Conservation (phyloP, 2,797 vertebrate species). For the Clarias fuscus region DNA sequence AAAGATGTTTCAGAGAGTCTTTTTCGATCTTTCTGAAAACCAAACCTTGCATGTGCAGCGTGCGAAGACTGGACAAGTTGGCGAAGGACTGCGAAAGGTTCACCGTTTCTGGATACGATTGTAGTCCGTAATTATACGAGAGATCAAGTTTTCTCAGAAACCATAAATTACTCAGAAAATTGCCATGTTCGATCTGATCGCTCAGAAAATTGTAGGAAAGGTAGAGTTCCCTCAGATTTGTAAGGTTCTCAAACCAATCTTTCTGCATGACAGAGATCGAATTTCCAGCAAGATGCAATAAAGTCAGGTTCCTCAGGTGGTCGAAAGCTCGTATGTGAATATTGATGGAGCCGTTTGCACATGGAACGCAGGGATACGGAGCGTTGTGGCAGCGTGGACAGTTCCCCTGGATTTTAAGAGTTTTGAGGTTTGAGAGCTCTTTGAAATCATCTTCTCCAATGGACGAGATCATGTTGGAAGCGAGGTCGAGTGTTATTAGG, state of each 20-base stretch:
- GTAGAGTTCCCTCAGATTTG: conserved; percentile 74
- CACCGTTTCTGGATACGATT: conserved; percentile 71
- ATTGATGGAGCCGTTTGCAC: conserved; percentile 71
- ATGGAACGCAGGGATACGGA: conserved; percentile 84
- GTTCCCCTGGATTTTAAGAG: conserved; percentile 87
- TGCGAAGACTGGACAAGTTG: conserved; percentile 73
- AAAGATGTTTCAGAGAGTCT: conserved; percentile 69
- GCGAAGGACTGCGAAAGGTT: conserved; percentile 79
- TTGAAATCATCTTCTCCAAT: conserved; percentile 78
- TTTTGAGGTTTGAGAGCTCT: conserved; percentile 71
- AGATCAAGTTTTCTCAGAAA: conserved; percentile 79
- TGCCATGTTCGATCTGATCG: conserved; percentile 69
- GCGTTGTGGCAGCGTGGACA: conserved; percentile 89
- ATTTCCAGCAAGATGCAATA: conserved; percentile 83
- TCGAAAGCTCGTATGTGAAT: conserved; percentile 82
- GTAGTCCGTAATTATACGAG: conserved; percentile 84
- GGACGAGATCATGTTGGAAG: conserved; percentile 77
- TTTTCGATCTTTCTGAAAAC: conserved; percentile 80
- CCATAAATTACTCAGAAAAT: conserved; percentile 73
- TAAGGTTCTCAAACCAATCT: conserved; percentile 79
- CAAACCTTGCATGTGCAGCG: conserved; percentile 79
- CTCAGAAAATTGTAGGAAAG: conserved; percentile 84
- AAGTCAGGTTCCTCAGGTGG: conserved; percentile 68
- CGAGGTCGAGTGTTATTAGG: conserved; percentile 73
- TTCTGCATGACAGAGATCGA: conserved; percentile 73